Evolutionary conservation across 2,113 vertebrate genomes (phyloP).

Genomic region (Balaenoptera acutorostrata): DNA sequence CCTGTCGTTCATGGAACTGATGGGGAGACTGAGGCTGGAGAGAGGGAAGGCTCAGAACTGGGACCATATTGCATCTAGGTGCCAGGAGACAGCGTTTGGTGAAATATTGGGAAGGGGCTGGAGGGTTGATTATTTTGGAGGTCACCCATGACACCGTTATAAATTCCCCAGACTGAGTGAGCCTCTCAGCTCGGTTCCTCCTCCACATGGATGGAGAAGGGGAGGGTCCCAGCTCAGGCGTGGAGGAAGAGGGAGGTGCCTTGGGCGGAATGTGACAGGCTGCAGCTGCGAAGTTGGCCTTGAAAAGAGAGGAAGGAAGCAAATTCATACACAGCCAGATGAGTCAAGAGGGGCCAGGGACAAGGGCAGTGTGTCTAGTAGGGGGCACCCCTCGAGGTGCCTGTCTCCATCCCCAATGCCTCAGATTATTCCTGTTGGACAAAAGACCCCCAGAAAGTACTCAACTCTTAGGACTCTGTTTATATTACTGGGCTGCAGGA

Average conservation of each 20-base stretch:
- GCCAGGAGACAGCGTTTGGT: neutral
- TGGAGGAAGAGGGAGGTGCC: constrained; percentile 39
- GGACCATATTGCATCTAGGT: neutral
- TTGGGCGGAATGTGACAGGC: constrained; percentile 9
- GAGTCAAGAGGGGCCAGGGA: neutral
- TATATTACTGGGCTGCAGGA: neutral
- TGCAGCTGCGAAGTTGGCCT: constrained; percentile 48
- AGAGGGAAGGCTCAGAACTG: neutral
- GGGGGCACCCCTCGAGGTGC: neutral
- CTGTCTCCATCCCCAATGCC: neutral
- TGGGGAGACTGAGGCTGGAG: neutral
- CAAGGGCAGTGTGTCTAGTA: neutral
- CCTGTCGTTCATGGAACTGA: neutral
- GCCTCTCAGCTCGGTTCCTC: neutral
- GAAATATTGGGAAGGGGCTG: neutral
- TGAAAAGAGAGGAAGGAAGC: neutral
- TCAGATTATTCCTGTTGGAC: neutral
- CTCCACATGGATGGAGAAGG: neutral
- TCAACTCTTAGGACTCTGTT: neutral
- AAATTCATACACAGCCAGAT: neutral
- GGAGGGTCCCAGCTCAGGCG: neutral
- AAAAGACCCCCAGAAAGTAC: neutral
- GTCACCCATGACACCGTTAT: neutral
- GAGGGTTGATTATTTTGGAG: neutral
- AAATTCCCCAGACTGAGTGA: neutral